Conservation (phyloP, 2,113 vertebrate genomes). For the Ovis canadensis region DNA sequence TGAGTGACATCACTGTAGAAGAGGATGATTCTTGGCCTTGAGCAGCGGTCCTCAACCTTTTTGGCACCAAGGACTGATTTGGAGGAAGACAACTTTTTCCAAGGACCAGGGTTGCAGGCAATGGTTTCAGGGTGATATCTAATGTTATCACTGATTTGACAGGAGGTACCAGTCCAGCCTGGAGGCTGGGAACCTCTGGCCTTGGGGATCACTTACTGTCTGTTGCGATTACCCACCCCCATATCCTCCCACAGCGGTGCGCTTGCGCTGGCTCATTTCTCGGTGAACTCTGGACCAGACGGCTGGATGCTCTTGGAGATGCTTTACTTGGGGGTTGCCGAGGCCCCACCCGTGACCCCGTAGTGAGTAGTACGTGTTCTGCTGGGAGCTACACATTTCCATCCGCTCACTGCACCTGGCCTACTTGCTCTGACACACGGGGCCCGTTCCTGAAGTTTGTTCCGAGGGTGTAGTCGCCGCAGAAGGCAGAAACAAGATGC, state of each 20-base stretch:
- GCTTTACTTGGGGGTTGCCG: background rate
- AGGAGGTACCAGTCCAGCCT: background rate
- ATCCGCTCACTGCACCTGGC: rapidly evolving
- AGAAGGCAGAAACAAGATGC: background rate
- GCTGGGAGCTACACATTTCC: rapidly evolving
- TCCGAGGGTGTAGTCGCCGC: rapidly evolving
- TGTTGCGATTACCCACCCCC: rapidly evolving
- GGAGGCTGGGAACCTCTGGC: background rate
- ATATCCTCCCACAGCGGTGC: rapidly evolving
- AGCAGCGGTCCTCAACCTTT: background rate
- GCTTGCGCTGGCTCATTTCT: background rate
- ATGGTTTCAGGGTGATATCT: background rate
- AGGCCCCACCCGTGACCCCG: rapidly evolving
- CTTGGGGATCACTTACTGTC: too few relatives aligned
- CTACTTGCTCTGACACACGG: background rate
- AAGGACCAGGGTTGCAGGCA: background rate
- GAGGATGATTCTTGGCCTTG: background rate
- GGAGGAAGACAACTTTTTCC: background rate
- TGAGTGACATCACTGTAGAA: rapidly evolving
- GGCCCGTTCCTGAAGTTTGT: background rate
- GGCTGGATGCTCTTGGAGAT: background rate
- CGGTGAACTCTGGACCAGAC: background rate
- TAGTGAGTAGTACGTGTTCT: rapidly evolving
- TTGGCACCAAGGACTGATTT: background rate
- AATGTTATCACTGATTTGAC: background rate